Evolutionary conservation across 1,140 invertebrate genomes (phyloP).

Genomic region (Bombyx mandarina): DNA sequence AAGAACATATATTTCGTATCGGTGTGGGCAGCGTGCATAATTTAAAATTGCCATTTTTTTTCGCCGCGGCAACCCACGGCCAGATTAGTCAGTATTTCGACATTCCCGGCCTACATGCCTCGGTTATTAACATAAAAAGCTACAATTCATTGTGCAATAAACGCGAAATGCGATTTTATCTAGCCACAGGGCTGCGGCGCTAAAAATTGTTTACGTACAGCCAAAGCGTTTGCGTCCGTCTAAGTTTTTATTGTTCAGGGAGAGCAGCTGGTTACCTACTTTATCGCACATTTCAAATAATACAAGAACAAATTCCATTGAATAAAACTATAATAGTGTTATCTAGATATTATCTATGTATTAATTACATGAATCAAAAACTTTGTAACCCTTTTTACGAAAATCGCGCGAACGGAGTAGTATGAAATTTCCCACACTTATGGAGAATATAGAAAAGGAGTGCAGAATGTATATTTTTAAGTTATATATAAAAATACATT

Average conservation of each 20-base stretch:
- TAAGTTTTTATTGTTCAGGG: neutral
- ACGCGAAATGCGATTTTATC: slow-evolving; percentile 60
- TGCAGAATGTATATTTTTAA: no score
- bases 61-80: slow-evolving; percentile 47
- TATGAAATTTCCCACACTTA: no score
- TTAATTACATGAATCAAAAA: no score
- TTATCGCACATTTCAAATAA: neutral
- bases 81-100: slow-evolving; percentile 65
- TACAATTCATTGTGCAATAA: slow-evolving; percentile 64
- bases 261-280: no score
- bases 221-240: slow-evolving; percentile 2
- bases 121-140: slow-evolving; percentile 63
- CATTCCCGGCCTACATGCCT: slow-evolving; percentile 47
- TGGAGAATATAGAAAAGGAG: no score
- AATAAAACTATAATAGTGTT: neutral
- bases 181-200: slow-evolving; percentile 36
- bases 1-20: slow-evolving; percentile 31
- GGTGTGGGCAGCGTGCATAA: slow-evolving; percentile 63
- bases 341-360: no score
- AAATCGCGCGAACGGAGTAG: no score
- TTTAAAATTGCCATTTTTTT: slow-evolving; percentile 68
- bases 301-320: neutral
- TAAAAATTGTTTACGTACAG: slow-evolving; percentile 26
- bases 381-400: no score
- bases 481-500: no score